Evolutionary conservation across 2,888 invertebrate species (phyloP), one percentile per base, ranked within the genome.

Genomic region (Hyposoter didymator): DNA sequence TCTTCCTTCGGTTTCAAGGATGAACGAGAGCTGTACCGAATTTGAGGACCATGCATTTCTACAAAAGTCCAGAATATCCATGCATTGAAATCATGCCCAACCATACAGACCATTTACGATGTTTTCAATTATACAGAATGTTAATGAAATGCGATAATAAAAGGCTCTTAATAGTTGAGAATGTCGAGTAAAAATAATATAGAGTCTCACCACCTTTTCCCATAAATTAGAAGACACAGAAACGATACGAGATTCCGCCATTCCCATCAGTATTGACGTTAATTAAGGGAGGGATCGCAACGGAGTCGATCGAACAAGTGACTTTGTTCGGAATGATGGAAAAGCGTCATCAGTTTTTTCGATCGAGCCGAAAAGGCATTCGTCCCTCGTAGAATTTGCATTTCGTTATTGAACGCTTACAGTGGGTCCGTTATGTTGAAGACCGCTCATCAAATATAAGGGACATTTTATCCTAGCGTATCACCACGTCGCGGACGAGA

Each of bases 351-450:
- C 35, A 66, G 7, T 22, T 45, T 47, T 19, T 17, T 69, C 47
- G 12, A 22, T 35, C 39, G 19, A 47, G 14, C 14, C 22, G 8
- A 39, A 7, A 55, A 17, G 47, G 39, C 67, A 28, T 55, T 69
- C 74, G 74, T 78, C 59, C 10, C 64, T n/a, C 22, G 35, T 67
- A 73, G 59, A 52, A 87, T 87, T 88, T 87, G 87, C 87, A 82
- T 88, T 45, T 45, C 83, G 72, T 85, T 82, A 87, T 82, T 85
- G 81, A 83, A 82, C 82, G 87, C 64, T 75, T 79, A 74, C 73
- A 28, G 69, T 84, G 28, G 1, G 12, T 19, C 67, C 64, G 59
- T 32, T 28, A 19, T 28, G 72, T 70, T 55, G 74, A 49, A 39
- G n/a, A 19, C 55, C 32, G 47, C 43, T 64, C 70, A n/a, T 70